Conservation (phyloP, 2,797 vertebrate genomes). For the Zalophus californianus region DNA sequence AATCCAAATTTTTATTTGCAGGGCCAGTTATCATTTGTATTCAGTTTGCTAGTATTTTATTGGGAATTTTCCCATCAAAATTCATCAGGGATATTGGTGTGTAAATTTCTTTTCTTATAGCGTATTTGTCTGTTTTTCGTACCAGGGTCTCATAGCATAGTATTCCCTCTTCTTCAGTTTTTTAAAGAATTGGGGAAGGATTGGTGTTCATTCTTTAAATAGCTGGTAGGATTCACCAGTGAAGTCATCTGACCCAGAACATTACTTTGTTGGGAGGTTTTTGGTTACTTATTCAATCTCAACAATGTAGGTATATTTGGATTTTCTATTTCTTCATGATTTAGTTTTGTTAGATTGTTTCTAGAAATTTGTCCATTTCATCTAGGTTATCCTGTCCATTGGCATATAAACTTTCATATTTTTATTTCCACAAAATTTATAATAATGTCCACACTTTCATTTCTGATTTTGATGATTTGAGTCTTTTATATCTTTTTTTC, state of each 20-base stretch:
- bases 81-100: neutral
- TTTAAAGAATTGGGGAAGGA: neutral
- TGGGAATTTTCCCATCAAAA: neutral
- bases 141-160: neutral
- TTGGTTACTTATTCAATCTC: neutral
- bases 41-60: neutral
- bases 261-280: neutral
- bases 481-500: neutral
- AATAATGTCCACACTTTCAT: neutral
- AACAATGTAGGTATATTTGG: neutral
- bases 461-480: neutral
- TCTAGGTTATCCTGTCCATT: neutral
- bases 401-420: neutral
- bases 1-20: neutral
- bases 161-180: neutral
- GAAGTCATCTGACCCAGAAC: neutral
- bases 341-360: neutral
- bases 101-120: neutral
- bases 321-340: neutral
- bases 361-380: neutral
- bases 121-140: neutral
- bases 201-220: neutral
- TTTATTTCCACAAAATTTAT: neutral
- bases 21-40: neutral
- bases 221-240: neutral